phyloP scores from a whole-genome alignment of 2,888 invertebrate genomes.

The Lacanobia wlatinum region DNA sequence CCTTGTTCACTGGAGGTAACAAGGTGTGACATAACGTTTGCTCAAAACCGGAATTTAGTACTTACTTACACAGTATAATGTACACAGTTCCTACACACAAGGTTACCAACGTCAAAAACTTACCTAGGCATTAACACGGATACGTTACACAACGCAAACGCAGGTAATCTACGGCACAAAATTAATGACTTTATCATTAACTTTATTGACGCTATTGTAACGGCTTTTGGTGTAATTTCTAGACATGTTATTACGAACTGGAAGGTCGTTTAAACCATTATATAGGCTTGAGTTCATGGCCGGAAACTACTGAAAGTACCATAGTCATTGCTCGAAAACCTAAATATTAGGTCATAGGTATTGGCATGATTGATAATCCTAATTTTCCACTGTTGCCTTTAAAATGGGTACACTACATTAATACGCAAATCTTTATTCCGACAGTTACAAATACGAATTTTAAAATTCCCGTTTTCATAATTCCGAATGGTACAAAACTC shows the following conservation, averaged over 20 bases:
- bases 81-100: constrained; percentile 1
- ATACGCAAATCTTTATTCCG: no score
- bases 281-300: constrained; percentile 3
- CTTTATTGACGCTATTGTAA: constrained; percentile 23
- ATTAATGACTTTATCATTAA: constrained; percentile 10
- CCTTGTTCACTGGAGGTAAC: not conserved
- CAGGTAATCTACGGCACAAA: not conserved
- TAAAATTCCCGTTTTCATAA: no score
- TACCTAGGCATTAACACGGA: constrained; percentile 19
- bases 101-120: not conserved
- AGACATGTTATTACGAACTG: constrained; percentile 9
- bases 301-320: not conserved
- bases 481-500: no score
- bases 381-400: no score
- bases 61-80: not conserved
- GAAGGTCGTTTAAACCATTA: constrained; percentile 19
- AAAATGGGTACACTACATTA: no score
- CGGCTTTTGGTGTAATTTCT: not conserved
- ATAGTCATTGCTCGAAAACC: not conserved
- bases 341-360: constrained; percentile 4
- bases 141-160: not conserved
- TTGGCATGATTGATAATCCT: not conserved
- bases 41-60: constrained; percentile 10
- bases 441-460: no score
- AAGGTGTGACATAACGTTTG: not conserved